Evolutionary conservation across 2,797 vertebrate genomes (phyloP).

Genomic region (Eulemur rubriventer): DNA sequence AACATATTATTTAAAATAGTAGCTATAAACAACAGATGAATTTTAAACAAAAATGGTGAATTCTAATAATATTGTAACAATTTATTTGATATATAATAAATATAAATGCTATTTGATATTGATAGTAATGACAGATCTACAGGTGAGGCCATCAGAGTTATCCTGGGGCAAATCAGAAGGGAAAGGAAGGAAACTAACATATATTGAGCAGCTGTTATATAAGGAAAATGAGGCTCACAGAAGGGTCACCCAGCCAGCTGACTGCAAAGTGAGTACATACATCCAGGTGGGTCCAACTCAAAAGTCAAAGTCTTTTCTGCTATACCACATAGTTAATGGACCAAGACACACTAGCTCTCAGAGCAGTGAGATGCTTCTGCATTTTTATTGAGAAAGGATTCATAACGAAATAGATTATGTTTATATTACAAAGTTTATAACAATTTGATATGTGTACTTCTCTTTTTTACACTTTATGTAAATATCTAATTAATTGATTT

Average conservation of each 20-base stretch:
- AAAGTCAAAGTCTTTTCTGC: background rate
- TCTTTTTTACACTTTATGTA: background rate
- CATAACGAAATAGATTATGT: background rate
- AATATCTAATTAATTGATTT: background rate
- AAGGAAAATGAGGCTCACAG: background rate
- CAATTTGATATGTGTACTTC: background rate
- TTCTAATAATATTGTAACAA: background rate
- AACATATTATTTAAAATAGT: background rate
- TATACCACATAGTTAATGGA: background rate
- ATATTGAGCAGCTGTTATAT: background rate
- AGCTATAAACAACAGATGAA: background rate
- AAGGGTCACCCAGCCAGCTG: background rate
- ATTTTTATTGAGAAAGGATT: constrained; percentile 26
- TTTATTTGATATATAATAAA: background rate
- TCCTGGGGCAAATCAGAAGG: background rate
- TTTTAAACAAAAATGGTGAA: constrained; percentile 3
- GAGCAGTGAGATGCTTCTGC: background rate
- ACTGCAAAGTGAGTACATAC: background rate
- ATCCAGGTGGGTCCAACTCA: background rate
- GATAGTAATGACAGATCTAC: background rate
- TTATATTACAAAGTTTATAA: background rate
- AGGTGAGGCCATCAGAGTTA: background rate
- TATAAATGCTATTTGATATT: background rate
- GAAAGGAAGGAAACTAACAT: background rate
- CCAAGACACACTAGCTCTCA: background rate